A percentile compares a stretch with the other conserved stretches of the same genome.
Evolutionary conservation across 2,888 invertebrate species (phyloP).

Genomic region (Atrina japonica): DNA sequence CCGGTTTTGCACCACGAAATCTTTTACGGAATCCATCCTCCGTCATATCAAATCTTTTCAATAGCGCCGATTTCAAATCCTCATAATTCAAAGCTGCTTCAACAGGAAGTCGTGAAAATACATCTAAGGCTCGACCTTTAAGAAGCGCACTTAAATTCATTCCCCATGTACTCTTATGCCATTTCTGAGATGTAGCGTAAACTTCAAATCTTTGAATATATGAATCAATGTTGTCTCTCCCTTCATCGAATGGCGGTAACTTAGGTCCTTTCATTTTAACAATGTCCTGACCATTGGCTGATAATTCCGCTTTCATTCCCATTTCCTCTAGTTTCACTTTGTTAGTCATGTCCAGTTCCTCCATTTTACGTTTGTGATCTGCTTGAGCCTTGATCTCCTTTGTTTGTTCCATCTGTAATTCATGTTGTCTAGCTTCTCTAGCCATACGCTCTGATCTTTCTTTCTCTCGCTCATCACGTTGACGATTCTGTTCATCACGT

Average conservation of each 20-base stretch:
- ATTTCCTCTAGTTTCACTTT: not conserved
- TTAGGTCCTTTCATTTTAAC: conserved; percentile 15
- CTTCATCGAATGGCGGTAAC: conserved; percentile 23
- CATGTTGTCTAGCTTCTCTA: no score
- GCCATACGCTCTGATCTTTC: no score
- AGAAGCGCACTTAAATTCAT: conserved; percentile 34
- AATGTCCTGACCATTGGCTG: not conserved
- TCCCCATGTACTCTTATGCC: conserved; percentile 26
- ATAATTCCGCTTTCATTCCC: not conserved
- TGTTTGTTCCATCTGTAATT: no score
- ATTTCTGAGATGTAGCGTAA: conserved; percentile 20
- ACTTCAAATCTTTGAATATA: conserved; percentile 32
- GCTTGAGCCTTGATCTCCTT: no score
- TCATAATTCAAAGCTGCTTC: conserved; percentile 36
- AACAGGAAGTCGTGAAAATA: conserved; percentile 29
- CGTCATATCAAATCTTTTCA: no score
- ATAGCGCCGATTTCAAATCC: conserved; percentile 7
- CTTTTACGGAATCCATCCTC: no score
- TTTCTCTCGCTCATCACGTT: no score
- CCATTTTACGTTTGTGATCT: no score
- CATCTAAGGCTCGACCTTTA: conserved; percentile 41
- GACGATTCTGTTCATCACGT: no score
- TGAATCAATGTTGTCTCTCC: conserved; percentile 26
- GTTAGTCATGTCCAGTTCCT: not conserved
- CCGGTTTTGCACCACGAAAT: no score